Conservation (phyloP, 2,888 invertebrate genomes). For the Campoplex nolae region DNA sequence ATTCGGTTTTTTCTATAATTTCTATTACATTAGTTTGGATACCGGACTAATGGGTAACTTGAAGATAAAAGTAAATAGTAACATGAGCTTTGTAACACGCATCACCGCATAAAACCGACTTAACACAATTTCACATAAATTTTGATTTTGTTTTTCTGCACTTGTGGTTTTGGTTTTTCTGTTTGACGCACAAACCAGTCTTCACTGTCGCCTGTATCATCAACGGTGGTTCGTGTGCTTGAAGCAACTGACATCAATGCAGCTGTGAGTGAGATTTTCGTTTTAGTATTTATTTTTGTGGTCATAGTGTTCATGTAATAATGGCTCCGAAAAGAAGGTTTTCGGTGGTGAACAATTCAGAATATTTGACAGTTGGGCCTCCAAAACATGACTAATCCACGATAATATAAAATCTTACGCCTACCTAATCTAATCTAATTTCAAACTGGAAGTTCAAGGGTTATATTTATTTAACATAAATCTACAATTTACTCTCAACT, state of each 20-base stretch:
- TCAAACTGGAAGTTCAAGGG: not conserved
- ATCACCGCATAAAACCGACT: slow-evolving; percentile 74
- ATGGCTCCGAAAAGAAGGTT: not conserved
- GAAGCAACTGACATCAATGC: slow-evolving; percentile 78
- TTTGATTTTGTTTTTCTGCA: slow-evolving; percentile 77
- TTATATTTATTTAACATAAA: not conserved
- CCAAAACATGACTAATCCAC: not conserved
- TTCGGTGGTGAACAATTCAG: not conserved
- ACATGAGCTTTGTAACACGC: slow-evolving; percentile 73
- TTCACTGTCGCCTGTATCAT: slow-evolving; percentile 80
- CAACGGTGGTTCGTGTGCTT: slow-evolving; percentile 78
- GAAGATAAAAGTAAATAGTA: slow-evolving; percentile 9
- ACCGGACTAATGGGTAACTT: not conserved
- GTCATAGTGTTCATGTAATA: not conserved
- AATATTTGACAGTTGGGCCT: not conserved
- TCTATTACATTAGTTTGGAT: not conserved
- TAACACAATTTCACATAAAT: slow-evolving; percentile 75
- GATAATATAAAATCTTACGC: not conserved
- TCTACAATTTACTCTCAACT: not conserved
- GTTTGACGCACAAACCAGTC: slow-evolving; percentile 81
- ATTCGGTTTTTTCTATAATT: slow-evolving; percentile 14
- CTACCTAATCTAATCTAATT: not conserved
- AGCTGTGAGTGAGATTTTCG: slow-evolving; percentile 79
- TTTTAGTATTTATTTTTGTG: slow-evolving; percentile 12
- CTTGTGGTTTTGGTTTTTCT: slow-evolving; percentile 83